A percentile compares a stretch with the other conserved stretches of the same genome.
phyloP scores from a whole-genome alignment of 2,888 invertebrate genomes.

The Aleiodes leptofemur region DNA sequence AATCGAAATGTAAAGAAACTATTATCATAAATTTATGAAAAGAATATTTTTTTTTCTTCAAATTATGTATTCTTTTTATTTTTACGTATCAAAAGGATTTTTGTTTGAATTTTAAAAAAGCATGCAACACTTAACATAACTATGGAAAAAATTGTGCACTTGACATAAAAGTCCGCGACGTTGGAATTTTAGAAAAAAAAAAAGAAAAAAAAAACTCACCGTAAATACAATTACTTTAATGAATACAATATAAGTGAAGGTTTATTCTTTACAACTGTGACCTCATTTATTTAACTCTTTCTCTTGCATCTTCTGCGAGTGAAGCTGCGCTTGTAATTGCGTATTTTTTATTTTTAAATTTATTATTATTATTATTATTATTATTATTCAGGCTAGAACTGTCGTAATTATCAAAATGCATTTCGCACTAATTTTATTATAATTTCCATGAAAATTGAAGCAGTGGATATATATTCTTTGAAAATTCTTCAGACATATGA shows the following conservation, averaged over 20 bases:
- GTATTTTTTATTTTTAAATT: too few relatives aligned
- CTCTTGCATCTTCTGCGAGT: too few relatives aligned
- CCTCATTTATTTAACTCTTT: slow-evolving; percentile 6
- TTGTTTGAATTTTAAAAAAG: too few relatives aligned
- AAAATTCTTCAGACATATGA: slow-evolving; percentile 18
- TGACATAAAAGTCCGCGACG: not conserved
- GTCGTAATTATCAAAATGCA: too few relatives aligned
- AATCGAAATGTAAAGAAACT: not conserved
- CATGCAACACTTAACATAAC: too few relatives aligned
- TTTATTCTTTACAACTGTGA: not conserved
- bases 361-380: too few relatives aligned
- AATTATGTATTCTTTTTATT: too few relatives aligned
- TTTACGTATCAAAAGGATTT: too few relatives aligned
- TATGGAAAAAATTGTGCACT: too few relatives aligned
- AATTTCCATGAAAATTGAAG: not conserved
- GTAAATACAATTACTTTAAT: not conserved
- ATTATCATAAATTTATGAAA: not conserved
- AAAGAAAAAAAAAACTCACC: not conserved
- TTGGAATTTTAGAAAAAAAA: not conserved
- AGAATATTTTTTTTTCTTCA: not conserved
- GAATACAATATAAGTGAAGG: slow-evolving; percentile 8
- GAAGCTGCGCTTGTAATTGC: too few relatives aligned
- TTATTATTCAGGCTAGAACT: too few relatives aligned
- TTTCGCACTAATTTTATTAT: too few relatives aligned
- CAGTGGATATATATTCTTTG: not conserved